Evolutionary conservation across 2,888 invertebrate species (phyloP), one percentile per base, ranked within the genome.

Genomic region (Zonitis immaculata): DNA sequence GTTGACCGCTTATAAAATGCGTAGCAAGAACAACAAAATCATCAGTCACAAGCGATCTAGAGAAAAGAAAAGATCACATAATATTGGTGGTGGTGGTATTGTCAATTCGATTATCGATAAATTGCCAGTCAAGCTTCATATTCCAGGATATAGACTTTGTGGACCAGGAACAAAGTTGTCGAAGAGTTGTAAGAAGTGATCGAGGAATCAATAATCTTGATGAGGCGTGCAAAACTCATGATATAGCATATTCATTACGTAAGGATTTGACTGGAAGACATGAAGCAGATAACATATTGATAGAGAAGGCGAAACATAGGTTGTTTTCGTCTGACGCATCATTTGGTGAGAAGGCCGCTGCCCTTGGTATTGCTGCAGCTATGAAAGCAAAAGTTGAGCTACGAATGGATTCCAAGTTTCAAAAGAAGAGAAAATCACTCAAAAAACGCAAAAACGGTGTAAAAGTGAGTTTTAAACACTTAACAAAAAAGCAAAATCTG

Each of bases 251-350:
- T 6, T 3, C 27, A 27, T 3, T 5, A 27, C 27, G 6, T 8
- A 27, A 27, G 6, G 2, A 27, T 2, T 27, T 27, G 27, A 20
- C 45, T 12, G 50, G 57, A 44, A 60, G 72, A 42, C 66, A 73
- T 56, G 55, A 59, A 47, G 75, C 74, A 2, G 74, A 77, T 63
- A 57, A 63, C 52, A 25, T 60, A 18, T 58, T 75, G 9, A 60
- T 63, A 3, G 6, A 28, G 28, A 28, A n/a, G 5, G 28, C 28
- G 2, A 3, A n/a, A 28, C n/a, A 28, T 1, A n/a, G 28, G 7
- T n/a, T 28, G 11, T 2, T 1, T 2, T 28, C 28, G 1, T 7
- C 28, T 1, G 28, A 28, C 28, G 28, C 28, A 3, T 28, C 28
- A 1, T 3, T 28, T n/a, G 28, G 28, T n/a, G 28, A n/a, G 5